Conservation (phyloP, 2,113 vertebrate genomes). For the Toxostoma redivivum region DNA sequence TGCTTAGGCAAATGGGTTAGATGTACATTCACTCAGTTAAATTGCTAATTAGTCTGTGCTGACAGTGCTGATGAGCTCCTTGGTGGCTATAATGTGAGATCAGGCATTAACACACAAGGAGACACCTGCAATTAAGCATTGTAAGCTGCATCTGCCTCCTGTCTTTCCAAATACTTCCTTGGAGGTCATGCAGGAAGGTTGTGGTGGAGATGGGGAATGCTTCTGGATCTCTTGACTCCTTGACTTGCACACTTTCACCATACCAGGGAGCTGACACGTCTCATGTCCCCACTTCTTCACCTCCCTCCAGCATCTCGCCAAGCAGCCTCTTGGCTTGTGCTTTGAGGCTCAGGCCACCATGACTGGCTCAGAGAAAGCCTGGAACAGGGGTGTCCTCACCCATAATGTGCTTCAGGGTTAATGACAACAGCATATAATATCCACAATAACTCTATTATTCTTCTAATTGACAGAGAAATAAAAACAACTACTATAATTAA, state of each 20-base stretch:
- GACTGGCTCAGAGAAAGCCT: neutral
- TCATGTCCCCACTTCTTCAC: neutral
- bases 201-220: neutral
- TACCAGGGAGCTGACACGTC: neutral
- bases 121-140: neutral
- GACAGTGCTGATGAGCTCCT: neutral
- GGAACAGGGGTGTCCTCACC: neutral
- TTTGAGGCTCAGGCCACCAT: neutral
- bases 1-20: neutral
- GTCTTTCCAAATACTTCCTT: neutral
- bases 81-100: neutral
- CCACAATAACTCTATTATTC: neutral
- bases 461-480: neutral
- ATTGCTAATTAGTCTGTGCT: neutral
- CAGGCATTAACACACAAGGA: neutral
- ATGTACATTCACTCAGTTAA: neutral
- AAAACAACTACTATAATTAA: neutral
- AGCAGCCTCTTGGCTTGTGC: neutral
- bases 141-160: neutral
- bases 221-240: neutral
- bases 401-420: neutral
- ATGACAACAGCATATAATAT: neutral
- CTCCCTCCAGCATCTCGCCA: neutral
- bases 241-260: accelerated
- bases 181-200: neutral